Percentiles rank a stretch among this genome's conserved stretches.
These are phyloP conservation scores for Pocillopora meandrina DNA, from an alignment of 92 coral and sea anemone species.

Conservation along the genomic window DNA sequence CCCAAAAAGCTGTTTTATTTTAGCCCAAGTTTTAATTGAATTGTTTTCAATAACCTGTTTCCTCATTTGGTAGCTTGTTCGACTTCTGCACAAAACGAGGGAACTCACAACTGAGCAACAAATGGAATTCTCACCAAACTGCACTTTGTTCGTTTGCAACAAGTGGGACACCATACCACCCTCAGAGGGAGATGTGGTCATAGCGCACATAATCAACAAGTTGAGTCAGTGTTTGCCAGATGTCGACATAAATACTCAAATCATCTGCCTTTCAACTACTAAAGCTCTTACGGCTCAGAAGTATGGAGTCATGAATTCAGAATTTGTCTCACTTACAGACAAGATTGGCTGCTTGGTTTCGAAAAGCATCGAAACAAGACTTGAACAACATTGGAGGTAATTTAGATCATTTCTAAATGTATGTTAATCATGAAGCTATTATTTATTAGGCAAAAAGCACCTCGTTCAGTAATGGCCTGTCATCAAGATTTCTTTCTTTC, in stretches of 20 bases:
- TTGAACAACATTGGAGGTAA: conserved; percentile 33
- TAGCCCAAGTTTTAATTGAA: no score
- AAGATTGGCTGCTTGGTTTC: conserved; percentile 17
- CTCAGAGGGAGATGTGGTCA: conserved; percentile 13
- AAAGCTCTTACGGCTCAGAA: conserved; percentile 30
- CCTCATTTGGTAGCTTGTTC: conserved; percentile 1
- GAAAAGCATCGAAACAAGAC: conserved; percentile 30
- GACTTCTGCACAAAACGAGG: conserved; percentile 18
- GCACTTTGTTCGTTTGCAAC: conserved; percentile 53
- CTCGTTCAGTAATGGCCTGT: no score
- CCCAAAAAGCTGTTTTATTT: neutral
- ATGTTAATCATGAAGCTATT: no score
- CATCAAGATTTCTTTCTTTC: no score
- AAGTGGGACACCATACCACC: conserved; percentile 46
- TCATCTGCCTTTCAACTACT: conserved; percentile 43
- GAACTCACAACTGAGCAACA: conserved; percentile 12
- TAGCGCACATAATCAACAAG: conserved; percentile 11
- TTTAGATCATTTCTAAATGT: neutral
- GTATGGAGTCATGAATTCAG: conserved; percentile 26
- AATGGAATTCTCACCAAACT: conserved; percentile 28
- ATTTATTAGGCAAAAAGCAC: no score
- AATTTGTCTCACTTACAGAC: conserved; percentile 34
- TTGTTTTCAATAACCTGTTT: fast-evolving
- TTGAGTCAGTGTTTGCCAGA: conserved; percentile 39
- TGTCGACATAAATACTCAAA: conserved; percentile 25